Percentiles rank a stretch among this genome's conserved stretches.
Evolutionary conservation across 2,113 vertebrate species (phyloP).

Genomic region (Eleginops maclovinus): DNA sequence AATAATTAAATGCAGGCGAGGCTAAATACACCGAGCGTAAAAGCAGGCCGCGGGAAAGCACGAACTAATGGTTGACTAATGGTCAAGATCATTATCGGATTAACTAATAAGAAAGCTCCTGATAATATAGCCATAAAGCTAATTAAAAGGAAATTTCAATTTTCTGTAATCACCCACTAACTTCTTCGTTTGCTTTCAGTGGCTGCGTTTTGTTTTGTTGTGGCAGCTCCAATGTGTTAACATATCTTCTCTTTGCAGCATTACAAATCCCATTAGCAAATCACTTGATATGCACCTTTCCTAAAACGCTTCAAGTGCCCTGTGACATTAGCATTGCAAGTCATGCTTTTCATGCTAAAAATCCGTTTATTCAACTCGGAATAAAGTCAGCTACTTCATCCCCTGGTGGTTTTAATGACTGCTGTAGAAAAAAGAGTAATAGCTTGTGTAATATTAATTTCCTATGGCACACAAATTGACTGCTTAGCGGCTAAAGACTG

Average conservation of each 20-base stretch:
- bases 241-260: constrained; percentile 88
- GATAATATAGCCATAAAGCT: constrained; percentile 50
- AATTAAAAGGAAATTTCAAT: constrained; percentile 69
- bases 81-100: constrained; percentile 74
- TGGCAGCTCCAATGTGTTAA: constrained; percentile 63
- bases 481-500: constrained; percentile 5
- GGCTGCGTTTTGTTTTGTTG: constrained; percentile 60
- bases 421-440: constrained; percentile 11
- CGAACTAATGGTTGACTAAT: constrained; percentile 70
- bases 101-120: constrained; percentile 64
- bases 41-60: constrained; percentile 59
- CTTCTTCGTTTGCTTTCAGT: constrained; percentile 45
- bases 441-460: constrained; percentile 39
- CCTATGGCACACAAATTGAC: constrained; percentile 25
- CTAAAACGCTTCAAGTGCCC: constrained; percentile 88
- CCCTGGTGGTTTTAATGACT: constrained; percentile 42
- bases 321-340: constrained; percentile 91
- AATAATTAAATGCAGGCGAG: not conserved
- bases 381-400: constrained; percentile 69
- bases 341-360: constrained; percentile 89
- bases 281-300: constrained; percentile 91
- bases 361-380: constrained; percentile 82
- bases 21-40: constrained; percentile 30
- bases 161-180: constrained; percentile 73
- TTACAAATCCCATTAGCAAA: constrained; percentile 96